Percentiles rank a stretch among this genome's conserved stretches.
Conservation (phyloP, 2,888 invertebrate genomes). For the Trisateles emortualis region DNA sequence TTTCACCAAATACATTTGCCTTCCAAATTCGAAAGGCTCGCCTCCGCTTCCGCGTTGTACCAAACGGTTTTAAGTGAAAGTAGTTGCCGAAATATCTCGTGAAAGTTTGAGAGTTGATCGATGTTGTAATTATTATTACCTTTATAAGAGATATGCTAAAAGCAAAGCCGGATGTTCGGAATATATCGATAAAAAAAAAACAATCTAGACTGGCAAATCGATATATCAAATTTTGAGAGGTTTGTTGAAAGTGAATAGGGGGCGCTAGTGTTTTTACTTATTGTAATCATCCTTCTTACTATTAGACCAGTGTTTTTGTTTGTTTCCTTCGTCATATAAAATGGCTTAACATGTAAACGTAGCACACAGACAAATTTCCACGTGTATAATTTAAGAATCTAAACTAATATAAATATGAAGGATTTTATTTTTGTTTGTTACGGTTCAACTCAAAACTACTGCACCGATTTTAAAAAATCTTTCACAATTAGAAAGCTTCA, state of each 20-base stretch:
- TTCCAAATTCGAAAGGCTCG: slow-evolving; percentile 14
- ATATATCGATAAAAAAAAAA: slow-evolving; percentile 46
- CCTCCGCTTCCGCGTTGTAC: slow-evolving; percentile 38
- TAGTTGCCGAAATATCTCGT: slow-evolving; percentile 82
- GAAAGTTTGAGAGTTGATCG: slow-evolving; percentile 85
- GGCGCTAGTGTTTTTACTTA: too few species aligned
- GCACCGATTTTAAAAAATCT: too few species aligned
- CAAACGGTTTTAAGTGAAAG: slow-evolving; percentile 72
- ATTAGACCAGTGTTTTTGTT: too few species aligned
- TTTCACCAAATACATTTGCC: neutral
- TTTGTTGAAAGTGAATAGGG: slow-evolving; percentile 2
- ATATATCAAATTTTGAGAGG: slow-evolving; percentile 27
- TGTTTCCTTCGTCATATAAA: too few species aligned
- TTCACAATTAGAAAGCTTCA: too few species aligned
- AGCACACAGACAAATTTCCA: too few species aligned
- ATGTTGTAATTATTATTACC: slow-evolving; percentile 85
- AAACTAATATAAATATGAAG: too few species aligned
- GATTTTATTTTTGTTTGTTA: too few species aligned
- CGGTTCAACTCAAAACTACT: too few species aligned
- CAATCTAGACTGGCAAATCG: slow-evolving; percentile 43
- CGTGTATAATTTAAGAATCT: too few species aligned
- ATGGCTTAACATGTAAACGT: too few species aligned
- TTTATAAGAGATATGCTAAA: slow-evolving; percentile 84
- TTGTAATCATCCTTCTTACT: too few species aligned
- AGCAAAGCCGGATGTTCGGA: slow-evolving; percentile 75